Evolutionary conservation across 2,888 invertebrate species (phyloP), one percentile per base, ranked within the genome.

Genomic region (Mesorhabditis sp.): DNA sequence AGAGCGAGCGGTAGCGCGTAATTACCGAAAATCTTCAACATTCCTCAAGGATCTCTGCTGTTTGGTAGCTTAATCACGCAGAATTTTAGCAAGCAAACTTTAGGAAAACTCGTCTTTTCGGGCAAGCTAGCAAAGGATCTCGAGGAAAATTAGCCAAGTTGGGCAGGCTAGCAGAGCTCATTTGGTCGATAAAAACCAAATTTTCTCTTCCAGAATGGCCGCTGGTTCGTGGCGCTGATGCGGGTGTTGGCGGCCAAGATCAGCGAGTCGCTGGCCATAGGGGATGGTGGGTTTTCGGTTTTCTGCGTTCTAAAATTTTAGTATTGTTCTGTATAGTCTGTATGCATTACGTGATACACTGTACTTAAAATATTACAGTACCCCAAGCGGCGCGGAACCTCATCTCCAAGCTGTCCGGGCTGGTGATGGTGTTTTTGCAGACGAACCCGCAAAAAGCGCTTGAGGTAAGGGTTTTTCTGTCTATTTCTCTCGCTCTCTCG

Each of bases 401-500:
- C 28, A 69, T 78, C 45, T 74, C 76, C 5, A 67, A 74, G 43
- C 73, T 85, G 63, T 76, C 81, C 41, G 80, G 76, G 0, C 79
- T 80, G 69, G 72, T 80, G 4, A 76, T 77, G 67, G 80, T 84
- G 0, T 82, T 82, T 67, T 76, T 85, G 74, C 80, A 83, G 50
- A 62, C 76, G 5, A 74, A 76, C 69, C 81, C 83, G 5, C 68
- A 77, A 15, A 75, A 76, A 62, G 74, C 80, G 3, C 67, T 83
- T 15, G 79, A 84, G 65, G 69, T 78, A 5, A 41, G 6, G 13
- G 62, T 65, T 61, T 62, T 41, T n/a, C 28, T 28, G 28, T 28
- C 28, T 28, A 28, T 28, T 28, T 28, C 28, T 28, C 28, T 28
- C 28, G 28, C 28, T 28, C 28, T 28, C 28, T 28, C 28, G 1